phyloP scores from a whole-genome alignment of 2,113 vertebrate species.

The Rissa tridactyla region DNA sequence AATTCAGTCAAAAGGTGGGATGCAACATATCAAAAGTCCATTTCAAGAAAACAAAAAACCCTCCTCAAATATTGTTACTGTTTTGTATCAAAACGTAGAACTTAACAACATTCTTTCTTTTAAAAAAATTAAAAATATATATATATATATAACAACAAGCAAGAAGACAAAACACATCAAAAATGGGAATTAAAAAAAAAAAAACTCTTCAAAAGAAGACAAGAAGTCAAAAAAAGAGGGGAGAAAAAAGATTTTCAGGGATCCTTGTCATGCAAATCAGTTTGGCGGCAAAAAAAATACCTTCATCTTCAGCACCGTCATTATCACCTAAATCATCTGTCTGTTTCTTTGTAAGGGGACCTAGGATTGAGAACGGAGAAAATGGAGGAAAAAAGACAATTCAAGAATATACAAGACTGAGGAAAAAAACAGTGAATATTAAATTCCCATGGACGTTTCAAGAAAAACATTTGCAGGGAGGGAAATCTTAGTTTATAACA shows the following conservation, averaged over 20 bases:
- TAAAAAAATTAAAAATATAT: slow-evolving; percentile 79
- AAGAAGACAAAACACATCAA: slow-evolving; percentile 99
- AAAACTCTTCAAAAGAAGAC: slow-evolving; percentile 93
- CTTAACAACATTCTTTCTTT: slow-evolving; percentile 78
- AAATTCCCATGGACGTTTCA: slow-evolving; percentile 75
- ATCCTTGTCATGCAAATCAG: slow-evolving; percentile 97
- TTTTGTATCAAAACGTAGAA: slow-evolving; percentile 79
- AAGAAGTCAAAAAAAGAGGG: slow-evolving; percentile 97
- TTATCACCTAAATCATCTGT: slow-evolving; percentile 99
- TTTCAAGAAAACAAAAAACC: slow-evolving; percentile 79
- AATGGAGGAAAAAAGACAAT: slow-evolving; percentile 96
- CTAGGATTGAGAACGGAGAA: slow-evolving; percentile 99
- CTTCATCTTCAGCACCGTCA: slow-evolving; percentile 99
- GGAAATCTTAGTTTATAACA: slow-evolving; percentile 47
- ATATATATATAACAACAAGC: slow-evolving; percentile 88
- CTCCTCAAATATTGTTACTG: slow-evolving; percentile 76
- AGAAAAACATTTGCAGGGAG: slow-evolving; percentile 71
- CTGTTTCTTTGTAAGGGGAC: slow-evolving; percentile 99
- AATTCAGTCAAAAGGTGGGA: slow-evolving; percentile 86
- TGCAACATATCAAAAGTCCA: slow-evolving; percentile 92
- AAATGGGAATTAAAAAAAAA: slow-evolving; percentile 89
- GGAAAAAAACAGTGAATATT: slow-evolving; percentile 83
- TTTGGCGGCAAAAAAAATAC: slow-evolving; percentile 95
- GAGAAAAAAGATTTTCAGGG: slow-evolving; percentile 88
- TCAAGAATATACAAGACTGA: slow-evolving; percentile 97